A percentile compares a stretch with the other conserved stretches of the same genome.
phyloP scores from a whole-genome alignment of 2,113 vertebrate species.

The Martes martes region DNA sequence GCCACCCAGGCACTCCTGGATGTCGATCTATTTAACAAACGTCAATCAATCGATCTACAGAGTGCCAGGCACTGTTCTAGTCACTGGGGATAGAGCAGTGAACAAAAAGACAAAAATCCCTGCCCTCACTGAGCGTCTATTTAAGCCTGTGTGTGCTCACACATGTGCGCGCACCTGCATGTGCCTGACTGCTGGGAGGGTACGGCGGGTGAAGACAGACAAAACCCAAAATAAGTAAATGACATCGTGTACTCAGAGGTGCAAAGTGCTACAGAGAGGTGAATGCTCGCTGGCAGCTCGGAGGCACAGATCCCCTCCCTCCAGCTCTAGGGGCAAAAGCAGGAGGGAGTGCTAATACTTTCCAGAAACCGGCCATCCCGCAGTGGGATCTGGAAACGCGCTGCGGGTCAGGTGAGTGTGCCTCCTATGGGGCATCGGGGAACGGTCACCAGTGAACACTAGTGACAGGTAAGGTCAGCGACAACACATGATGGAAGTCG shows the following conservation, averaged over 20 bases:
- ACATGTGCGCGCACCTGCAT: too few relatives aligned
- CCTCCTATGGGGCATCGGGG: constrained; percentile 23
- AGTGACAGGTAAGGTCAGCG: constrained; percentile 52
- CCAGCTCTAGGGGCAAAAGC: accelerated
- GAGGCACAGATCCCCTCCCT: neutral
- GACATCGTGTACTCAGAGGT: neutral
- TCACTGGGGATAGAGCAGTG: neutral
- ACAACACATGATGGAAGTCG: constrained; percentile 55
- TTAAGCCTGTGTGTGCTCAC: neutral
- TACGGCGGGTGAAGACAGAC: neutral
- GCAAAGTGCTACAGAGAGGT: neutral
- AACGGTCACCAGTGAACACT: constrained; percentile 24
- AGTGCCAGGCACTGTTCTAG: neutral
- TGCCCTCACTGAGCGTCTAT: neutral
- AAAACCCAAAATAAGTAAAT: neutral
- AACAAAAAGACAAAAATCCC: neutral
- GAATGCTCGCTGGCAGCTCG: neutral
- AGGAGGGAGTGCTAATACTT: neutral
- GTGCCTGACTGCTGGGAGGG: neutral
- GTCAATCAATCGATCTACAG: neutral
- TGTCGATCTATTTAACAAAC: neutral
- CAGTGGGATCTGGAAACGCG: neutral
- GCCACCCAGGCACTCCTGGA: neutral
- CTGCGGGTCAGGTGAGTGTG: neutral
- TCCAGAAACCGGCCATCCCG: neutral